Evolutionary conservation across 2,113 vertebrate genomes (phyloP), one percentile per base, ranked within the genome.

Genomic region (Nothocercus julius): DNA sequence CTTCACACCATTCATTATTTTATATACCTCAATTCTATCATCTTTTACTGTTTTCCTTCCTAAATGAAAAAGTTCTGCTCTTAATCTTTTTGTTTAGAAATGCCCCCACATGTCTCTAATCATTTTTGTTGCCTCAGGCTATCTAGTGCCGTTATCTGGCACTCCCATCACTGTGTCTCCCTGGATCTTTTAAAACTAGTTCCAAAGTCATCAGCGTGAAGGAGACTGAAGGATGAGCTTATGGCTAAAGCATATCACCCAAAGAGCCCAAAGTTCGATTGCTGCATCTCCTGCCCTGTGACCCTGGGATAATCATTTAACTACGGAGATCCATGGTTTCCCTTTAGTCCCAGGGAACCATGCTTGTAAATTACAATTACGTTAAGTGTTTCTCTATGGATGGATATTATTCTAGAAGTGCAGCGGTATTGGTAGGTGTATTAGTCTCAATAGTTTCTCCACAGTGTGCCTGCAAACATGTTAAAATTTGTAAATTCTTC

Each of bases 41-140:
- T 94, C 92, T 95, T 90, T 96, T 92, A 87, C 92, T 89, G 80
- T 93, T 96, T 96, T 92, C 30, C 40, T 96, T 96, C 89, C 86
- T 92, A 95, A 97, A 97, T 95, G 78, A 95, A 95, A 96, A 90
- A 93, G 77, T 90, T 92, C 80, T 97, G 90, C 85, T 85, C 94
- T 93, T 95, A 96, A 96, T 95, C 90, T 94, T 94, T 96, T 96
- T 95, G 86, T 96, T 96, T 95, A 89, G 95, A 94, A 97, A 82
- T 88, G 28, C 92, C 92, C 96, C 86, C 83, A 93, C 88, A 90
- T 79, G 83, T 87, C 81, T 96, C 70, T 96, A 96, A 97, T 97
- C 49, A 96, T 93, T 96, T 94, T 80, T 94, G 54, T 92, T 94
- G 96, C 95, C 92, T 94, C 90, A 77, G 84, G 95, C 95, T 80